phyloP scores from a whole-genome alignment of 2,797 vertebrate genomes.

The Malacoraja senta region DNA sequence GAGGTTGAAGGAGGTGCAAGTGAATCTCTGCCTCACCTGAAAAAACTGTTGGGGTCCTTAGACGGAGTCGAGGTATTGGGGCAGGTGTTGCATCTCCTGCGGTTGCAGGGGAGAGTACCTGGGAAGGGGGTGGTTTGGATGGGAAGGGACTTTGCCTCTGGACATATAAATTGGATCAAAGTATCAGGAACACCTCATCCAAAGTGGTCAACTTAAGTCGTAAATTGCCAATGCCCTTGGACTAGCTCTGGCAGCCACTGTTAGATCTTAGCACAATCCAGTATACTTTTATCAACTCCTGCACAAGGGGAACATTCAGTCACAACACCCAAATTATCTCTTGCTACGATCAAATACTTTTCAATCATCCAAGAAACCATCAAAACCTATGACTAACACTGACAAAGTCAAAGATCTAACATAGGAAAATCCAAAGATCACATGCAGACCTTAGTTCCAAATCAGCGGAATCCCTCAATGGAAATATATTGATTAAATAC shows the following conservation, averaged over 20 bases:
- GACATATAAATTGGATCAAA: too few species aligned
- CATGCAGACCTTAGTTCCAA: neutral
- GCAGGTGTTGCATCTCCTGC: too few species aligned
- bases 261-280: neutral
- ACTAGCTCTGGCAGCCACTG: neutral
- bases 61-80: too few species aligned
- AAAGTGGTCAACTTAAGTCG: neutral
- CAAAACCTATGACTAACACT: neutral
- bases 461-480: neutral
- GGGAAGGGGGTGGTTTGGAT: too few species aligned
- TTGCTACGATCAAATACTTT: neutral
- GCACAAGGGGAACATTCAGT: neutral
- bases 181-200: neutral
- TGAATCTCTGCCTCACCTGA: too few species aligned
- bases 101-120: too few species aligned
- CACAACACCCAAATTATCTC: neutral
- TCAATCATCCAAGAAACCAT: neutral
- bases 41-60: too few species aligned
- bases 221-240: neutral
- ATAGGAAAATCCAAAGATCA: neutral
- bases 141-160: too few species aligned
- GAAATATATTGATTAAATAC: neutral
- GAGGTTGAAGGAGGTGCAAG: too few species aligned
- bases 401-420: neutral
- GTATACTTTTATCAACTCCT: neutral